Conservation (phyloP, 2,797 vertebrate genomes). For the Neostethus bicornis region DNA sequence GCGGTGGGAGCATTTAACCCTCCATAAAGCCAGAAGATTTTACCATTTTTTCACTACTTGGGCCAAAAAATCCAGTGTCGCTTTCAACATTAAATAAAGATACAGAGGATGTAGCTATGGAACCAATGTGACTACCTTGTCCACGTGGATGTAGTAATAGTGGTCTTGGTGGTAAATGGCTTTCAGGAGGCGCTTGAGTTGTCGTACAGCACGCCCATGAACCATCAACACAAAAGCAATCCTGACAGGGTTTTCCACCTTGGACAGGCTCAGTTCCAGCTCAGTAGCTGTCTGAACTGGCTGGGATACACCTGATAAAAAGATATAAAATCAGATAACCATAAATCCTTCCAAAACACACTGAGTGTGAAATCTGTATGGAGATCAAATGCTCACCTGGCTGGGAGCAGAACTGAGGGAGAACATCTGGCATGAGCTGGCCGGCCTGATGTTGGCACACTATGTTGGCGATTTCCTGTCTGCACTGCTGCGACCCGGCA, state of each 20-base stretch:
- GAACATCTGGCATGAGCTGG: conserved; percentile 88
- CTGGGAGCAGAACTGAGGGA: conserved; percentile 92
- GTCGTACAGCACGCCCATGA: conserved; percentile 90
- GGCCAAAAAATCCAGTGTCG: neutral
- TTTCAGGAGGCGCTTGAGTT: conserved; percentile 95
- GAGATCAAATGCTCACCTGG: too few species aligned
- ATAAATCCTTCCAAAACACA: neutral
- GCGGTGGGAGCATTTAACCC: conserved; percentile 47
- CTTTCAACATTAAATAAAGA: neutral
- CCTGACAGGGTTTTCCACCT: conserved; percentile 84
- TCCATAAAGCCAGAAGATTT: conserved; percentile 33
- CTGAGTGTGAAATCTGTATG: too few species aligned
- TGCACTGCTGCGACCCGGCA: conserved; percentile 88
- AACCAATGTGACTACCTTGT: conserved; percentile 81
- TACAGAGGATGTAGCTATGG: neutral
- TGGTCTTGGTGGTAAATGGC: conserved; percentile 94
- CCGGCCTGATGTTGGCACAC: conserved; percentile 93
- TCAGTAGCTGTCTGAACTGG: conserved; percentile 83
- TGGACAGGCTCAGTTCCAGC: conserved; percentile 77
- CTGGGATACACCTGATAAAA: conserved; percentile 87
- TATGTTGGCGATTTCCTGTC: conserved; percentile 93
- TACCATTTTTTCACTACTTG: conserved; percentile 17
- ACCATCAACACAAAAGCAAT: conserved; percentile 94
- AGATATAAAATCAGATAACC: too few species aligned
- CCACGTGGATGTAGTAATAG: conserved; percentile 98